Base-by-base conservation (phyloP, 2,888 invertebrate species). In the Ormyrus nitidulus region DNA sequence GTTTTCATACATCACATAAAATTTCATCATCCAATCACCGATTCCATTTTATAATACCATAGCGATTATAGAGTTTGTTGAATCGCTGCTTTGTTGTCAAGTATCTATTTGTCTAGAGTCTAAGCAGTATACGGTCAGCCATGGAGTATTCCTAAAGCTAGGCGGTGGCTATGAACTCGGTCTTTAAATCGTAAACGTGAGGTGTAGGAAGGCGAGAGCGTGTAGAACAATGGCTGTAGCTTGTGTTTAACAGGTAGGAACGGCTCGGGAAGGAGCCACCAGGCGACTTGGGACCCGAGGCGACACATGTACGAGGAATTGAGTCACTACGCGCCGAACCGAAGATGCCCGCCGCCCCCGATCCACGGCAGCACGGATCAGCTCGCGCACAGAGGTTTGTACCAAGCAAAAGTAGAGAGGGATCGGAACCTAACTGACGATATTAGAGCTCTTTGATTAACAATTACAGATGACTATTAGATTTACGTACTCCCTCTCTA, bases 281-380 rank as follows among this genome's bases (percentile, higher is more conserved):
- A 94, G 91, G 95, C 96, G 76, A 97, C 97, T 89, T 97, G 97
- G 97, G 96, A 97, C 92, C 97, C 97, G 85, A 93, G 96, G 84
- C 95, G 96, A 79, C 96, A 97, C 90, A 95, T 96, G 92, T 97
- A 97, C 92, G 97, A 97, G 92, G 96, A 97, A 91, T 93, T 97
- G 90, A 95, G 95, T 88, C 93, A 95, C 86, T 91, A 90, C 84
- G 88, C 90, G 77, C 91, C 92, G 72, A 91, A 88, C 86, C 90
- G 91, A 85, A 89, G 91, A 87, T 91, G 91, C 82, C 91, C 91
- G 68, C 90, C 91, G 68, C 93, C 94, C 86, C 91, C 94, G 84
- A 93, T 92, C 79, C 89, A 89, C 88, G 93, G 93, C 89, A 92
- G 94, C 86, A 91, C 92, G 82, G 95, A 90, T 59, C 89, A 84